Evolutionary conservation across 2,113 vertebrate genomes (phyloP).

Genomic region (Capreolus pygargus): DNA sequence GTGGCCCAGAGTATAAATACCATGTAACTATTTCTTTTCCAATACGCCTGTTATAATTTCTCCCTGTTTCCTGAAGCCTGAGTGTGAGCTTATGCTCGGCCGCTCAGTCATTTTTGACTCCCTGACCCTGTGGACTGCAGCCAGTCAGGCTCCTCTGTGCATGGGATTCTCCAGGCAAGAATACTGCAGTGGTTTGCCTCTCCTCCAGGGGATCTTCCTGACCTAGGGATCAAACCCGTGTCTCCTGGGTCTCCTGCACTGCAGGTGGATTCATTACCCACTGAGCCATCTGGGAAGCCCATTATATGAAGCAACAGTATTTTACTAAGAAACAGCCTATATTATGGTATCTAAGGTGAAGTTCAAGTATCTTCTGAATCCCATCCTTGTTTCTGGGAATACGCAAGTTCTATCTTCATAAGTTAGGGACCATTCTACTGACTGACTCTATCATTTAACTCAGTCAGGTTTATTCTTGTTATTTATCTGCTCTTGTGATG

Average conservation of each 20-base stretch:
- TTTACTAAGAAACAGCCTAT: not conserved
- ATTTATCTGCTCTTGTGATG: not conserved
- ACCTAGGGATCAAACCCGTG: not conserved
- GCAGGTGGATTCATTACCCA: not conserved
- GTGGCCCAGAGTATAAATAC: not conserved
- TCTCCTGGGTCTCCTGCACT: not conserved
- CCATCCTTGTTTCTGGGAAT: not conserved
- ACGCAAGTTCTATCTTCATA: not conserved
- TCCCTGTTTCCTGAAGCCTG: not conserved
- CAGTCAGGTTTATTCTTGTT: not conserved
- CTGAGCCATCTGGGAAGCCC: not conserved
- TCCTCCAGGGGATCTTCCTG: not conserved
- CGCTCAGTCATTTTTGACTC: not conserved
- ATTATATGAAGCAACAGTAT: not conserved
- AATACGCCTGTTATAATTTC: not conserved
- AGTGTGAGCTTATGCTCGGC: not conserved
- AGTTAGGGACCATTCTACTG: not conserved
- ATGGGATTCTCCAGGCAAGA: not conserved
- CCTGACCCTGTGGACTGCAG: not conserved
- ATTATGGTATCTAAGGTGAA: not conserved
- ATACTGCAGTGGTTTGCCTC: not conserved
- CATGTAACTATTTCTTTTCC: not conserved
- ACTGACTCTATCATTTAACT: not conserved
- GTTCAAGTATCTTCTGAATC: not conserved
- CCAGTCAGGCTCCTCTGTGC: not conserved